Evolutionary conservation across 2,888 invertebrate genomes (phyloP), one percentile per base, ranked within the genome.

Genomic region (Chelonus formosanus): DNA sequence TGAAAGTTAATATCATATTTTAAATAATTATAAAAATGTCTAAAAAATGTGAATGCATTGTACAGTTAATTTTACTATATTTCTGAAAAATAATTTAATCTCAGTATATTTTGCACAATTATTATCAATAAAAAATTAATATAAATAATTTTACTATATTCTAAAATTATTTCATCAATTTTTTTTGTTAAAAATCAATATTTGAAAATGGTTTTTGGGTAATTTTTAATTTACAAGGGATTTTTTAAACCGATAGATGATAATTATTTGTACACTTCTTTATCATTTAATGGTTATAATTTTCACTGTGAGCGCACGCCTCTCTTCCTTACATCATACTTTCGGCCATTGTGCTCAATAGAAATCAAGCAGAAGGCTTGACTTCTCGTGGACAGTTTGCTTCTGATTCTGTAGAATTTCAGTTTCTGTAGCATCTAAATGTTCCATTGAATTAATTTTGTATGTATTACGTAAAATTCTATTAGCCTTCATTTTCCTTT

Each of bases 91-190:
- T 47, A 47, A 58, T 47, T 58, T 45, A 34, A 58, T n/a, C 43
- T 58, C 35, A 47, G 35, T 48, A 48, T 59, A 59, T 48, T 59
- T 59, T 59, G 59, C 59, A 59, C 59, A 59, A 59, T 59, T 31
- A 59, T 47, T 57, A 47, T 59, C 32, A 59, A 59, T 59, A 59
- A 59, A 59, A 47, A 5, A 44, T 56, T 20, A 59, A 59, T 59
- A 59, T 32, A 35, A 59, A 7, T 62, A 62, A 53, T 62, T 52
- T 45, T 54, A 62, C 52, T 53, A 54, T 44, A 43, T 54, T 54
- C 5, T 5, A 47, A 7, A 35, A 44, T 54, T 47, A 62, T 44
- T 35, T 34, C 20, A 45, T 54, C 31, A 44, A 62, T 62, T 62
- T 62, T 20, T 20, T 20, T 20, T 20, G 20, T 20, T 20, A 2